Evolutionary conservation across 2,888 invertebrate species (phyloP), one percentile per base, ranked within the genome.

Genomic region (Stenodera caucasica): DNA sequence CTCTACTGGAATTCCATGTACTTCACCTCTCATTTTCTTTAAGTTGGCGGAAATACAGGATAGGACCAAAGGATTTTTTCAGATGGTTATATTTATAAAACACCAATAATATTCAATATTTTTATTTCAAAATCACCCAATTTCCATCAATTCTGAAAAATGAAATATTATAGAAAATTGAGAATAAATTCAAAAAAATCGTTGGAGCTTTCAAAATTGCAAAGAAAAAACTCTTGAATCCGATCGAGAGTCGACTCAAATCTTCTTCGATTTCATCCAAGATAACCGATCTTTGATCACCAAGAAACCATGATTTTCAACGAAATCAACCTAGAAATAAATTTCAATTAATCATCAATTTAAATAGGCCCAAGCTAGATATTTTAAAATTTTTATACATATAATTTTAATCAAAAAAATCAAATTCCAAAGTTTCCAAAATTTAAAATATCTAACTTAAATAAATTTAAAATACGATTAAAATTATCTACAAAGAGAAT

Each of bases 371-470:
- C 11, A 53, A 45, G 57, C 37, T 57, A 50, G 61, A 61, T 61
- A 61, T 57, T 61, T 57, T 61, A 52, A 37, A 49, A 29, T 21
- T 30, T n/a, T n/a, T n/a, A n/a, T n/a, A n/a, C n/a, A n/a, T n/a
- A n/a, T n/a, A n/a, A n/a, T n/a, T n/a, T n/a, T n/a, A n/a, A n/a
- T n/a, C n/a, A n/a, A n/a, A n/a, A 37, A 35, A 33, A 26, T 23
- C 35, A 52, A 21, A 15, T 40, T 21, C n/a, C 26, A 26, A 26
- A 52, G 23, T 23, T 21, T 18, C 11, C 11, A 15, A 49, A 49
- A 26, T 52, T 61, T 57, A 61, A 61, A 61, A 57, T 61, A 61
- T 61, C 61, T 40, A 61, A 61, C 57, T 57, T 32, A 8, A 40
- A 40, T 40, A 1, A 6, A 6, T 11, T 21, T 21, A 12, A 23